Percentiles rank a stretch among this genome's conserved stretches.
These are phyloP conservation scores for Tachyglossus aculeatus DNA, from an alignment of 2,797 vertebrate genomes.

Conservation along the genomic window DNA sequence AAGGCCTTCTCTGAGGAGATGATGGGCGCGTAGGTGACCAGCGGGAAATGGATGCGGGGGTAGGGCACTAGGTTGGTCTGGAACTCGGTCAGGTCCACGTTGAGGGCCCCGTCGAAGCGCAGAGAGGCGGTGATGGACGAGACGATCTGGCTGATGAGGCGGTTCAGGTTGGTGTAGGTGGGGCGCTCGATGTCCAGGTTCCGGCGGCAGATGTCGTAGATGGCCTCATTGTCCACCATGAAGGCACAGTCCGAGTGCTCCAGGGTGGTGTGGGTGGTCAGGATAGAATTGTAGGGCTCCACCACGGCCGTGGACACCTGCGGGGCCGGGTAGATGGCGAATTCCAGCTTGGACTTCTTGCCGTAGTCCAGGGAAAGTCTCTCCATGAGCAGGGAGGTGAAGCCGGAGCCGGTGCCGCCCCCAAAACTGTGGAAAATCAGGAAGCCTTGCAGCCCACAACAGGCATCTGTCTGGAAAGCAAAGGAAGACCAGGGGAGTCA, in stretches of 20 bases:
- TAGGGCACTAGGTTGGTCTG: conserved; percentile 82
- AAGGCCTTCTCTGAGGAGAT: conserved; percentile 74
- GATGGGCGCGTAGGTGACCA: conserved; percentile 77
- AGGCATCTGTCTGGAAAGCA: conserved; percentile 72
- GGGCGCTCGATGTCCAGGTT: conserved; percentile 76
- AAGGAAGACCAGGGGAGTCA: neutral
- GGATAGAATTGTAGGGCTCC: conserved; percentile 80
- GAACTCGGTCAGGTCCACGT: conserved; percentile 78
- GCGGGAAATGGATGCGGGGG: conserved; percentile 77
- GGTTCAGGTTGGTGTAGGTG: conserved; percentile 77
- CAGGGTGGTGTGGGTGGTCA: conserved; percentile 77
- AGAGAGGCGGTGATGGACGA: conserved; percentile 79
- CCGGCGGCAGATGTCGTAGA: conserved; percentile 74
- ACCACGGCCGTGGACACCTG: conserved; percentile 79
- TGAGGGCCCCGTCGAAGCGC: conserved; percentile 75
- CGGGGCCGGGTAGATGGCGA: conserved; percentile 80
- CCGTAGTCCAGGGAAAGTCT: conserved; percentile 77
- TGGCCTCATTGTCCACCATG: conserved; percentile 81
- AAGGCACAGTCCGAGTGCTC: conserved; percentile 80
- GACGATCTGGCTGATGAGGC: conserved; percentile 77
- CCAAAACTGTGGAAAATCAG: conserved; percentile 82
- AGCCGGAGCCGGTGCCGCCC: conserved; percentile 78
- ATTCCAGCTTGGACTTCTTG: conserved; percentile 79
- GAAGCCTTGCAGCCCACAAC: conserved; percentile 79
- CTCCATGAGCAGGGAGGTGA: conserved; percentile 80